These are phyloP conservation scores for Papilio gigon DNA, from an alignment of 2,888 invertebrate species.

Conservation along the genomic window DNA sequence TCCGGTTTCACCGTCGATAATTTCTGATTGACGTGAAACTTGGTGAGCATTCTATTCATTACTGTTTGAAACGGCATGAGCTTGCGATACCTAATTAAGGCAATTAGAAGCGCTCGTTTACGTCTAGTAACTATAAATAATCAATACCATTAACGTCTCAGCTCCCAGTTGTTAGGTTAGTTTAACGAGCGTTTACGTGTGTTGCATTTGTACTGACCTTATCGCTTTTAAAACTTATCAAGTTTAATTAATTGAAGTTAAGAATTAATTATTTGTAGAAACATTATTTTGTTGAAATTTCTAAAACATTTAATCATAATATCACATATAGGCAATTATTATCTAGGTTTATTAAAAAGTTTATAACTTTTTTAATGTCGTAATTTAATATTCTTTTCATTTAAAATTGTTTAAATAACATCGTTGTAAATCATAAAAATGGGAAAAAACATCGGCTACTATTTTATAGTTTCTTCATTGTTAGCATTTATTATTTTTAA, in stretches of 20 bases:
- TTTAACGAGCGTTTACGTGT: neutral
- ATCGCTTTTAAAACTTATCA: conserved; percentile 7
- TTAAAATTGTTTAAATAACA: neutral
- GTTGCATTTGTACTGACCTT: neutral
- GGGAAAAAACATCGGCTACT: neutral
- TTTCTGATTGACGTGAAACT: conserved; percentile 64
- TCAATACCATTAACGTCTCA: conserved; percentile 28
- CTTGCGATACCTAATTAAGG: conserved; percentile 47
- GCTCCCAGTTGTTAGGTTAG: conserved; percentile 6
- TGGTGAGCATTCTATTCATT: conserved; percentile 57
- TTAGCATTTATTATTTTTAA: neutral
- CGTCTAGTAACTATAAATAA: conserved; percentile 42
- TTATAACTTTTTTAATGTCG: no score
- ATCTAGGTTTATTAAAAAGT: neutral
- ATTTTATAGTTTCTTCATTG: conserved; percentile 1
- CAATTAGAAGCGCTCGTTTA: conserved; percentile 40
- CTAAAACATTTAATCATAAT: neutral
- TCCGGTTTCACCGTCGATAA: conserved; percentile 61
- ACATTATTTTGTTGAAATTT: neutral
- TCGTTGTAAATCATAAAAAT: neutral
- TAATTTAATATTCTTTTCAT: no score
- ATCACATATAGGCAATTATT: neutral
- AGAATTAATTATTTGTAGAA: neutral
- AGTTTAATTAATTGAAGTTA: neutral
- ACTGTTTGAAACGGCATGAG: conserved; percentile 48